Conservation (phyloP, 2,888 invertebrate species). For the Embidobia sp. region DNA sequence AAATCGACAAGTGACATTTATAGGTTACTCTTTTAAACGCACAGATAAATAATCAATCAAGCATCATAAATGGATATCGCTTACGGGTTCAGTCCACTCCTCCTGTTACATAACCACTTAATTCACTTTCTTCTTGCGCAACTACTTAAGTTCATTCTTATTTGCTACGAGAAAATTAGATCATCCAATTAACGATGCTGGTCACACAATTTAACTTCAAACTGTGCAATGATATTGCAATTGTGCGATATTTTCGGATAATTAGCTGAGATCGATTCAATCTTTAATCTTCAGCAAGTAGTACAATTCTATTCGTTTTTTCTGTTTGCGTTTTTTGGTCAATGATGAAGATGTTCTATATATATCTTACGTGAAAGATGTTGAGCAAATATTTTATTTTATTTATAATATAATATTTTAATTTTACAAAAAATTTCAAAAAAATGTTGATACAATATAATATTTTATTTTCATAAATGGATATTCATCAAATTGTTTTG, state of each 20-base stretch:
- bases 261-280: too few species aligned
- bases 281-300: too few species aligned
- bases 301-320: too few species aligned
- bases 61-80: conserved; percentile 26
- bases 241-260: neutral
- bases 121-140: conserved; percentile 29
- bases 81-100: conserved; percentile 24
- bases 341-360: too few species aligned
- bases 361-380: too few species aligned
- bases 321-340: too few species aligned
- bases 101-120: conserved; percentile 29
- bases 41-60: conserved; percentile 21
- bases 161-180: neutral
- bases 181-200: conserved; percentile 11
- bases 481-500: too few species aligned
- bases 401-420: too few species aligned
- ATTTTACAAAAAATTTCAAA: too few species aligned
- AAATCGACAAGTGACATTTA: conserved; percentile 17
- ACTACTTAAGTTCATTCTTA: conserved; percentile 11
- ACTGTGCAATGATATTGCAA: neutral
- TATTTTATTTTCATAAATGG: too few species aligned
- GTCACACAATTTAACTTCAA: neutral
- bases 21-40: neutral
- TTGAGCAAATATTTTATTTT: too few species aligned
- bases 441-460: too few species aligned